Evolutionary conservation across 2,797 vertebrate species (phyloP).

Genomic region (Notolepis coatsorum): DNA sequence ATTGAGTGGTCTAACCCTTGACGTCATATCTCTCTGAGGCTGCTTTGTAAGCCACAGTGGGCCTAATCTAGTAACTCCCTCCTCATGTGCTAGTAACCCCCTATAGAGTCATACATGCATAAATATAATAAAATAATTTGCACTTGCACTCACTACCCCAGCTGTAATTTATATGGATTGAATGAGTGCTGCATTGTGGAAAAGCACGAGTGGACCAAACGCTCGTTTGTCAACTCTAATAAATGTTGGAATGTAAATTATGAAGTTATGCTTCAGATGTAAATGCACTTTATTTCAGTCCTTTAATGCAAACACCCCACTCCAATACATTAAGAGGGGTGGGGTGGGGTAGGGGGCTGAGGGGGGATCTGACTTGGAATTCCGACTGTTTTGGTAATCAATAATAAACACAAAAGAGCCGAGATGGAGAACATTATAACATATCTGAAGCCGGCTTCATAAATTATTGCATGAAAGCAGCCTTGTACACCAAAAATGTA

Average conservation of each 20-base stretch:
- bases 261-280: slow-evolving; percentile 99
- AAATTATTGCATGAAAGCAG: slow-evolving; percentile 99
- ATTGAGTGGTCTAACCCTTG: slow-evolving; percentile 62
- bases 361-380: slow-evolving; percentile 94
- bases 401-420: slow-evolving; percentile 98
- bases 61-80: slow-evolving; percentile 80
- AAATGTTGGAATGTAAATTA: slow-evolving; percentile 99
- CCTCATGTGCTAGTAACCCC: slow-evolving; percentile 81
- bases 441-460: slow-evolving; percentile 98
- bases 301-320: slow-evolving; percentile 94
- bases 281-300: slow-evolving; percentile 99
- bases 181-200: slow-evolving; percentile 88
- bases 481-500: slow-evolving; percentile 99
- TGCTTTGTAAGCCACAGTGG: slow-evolving; percentile 77
- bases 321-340: slow-evolving; percentile 84
- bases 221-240: slow-evolving; percentile 94
- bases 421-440: slow-evolving; percentile 96
- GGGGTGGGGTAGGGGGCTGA: slow-evolving; percentile 78
- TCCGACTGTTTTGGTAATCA: slow-evolving; percentile 98
- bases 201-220: slow-evolving; percentile 86
- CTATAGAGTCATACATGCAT: slow-evolving; percentile 83
- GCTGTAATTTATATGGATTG: slow-evolving; percentile 88
- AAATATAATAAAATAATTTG: slow-evolving; percentile 90
- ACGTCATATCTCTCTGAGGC: slow-evolving; percentile 65
- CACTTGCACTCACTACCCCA: slow-evolving; percentile 81